Percentiles rank a stretch among this genome's conserved stretches.
Evolutionary conservation across 2,888 invertebrate genomes (phyloP).

Genomic region (Salpingus planirostris): DNA sequence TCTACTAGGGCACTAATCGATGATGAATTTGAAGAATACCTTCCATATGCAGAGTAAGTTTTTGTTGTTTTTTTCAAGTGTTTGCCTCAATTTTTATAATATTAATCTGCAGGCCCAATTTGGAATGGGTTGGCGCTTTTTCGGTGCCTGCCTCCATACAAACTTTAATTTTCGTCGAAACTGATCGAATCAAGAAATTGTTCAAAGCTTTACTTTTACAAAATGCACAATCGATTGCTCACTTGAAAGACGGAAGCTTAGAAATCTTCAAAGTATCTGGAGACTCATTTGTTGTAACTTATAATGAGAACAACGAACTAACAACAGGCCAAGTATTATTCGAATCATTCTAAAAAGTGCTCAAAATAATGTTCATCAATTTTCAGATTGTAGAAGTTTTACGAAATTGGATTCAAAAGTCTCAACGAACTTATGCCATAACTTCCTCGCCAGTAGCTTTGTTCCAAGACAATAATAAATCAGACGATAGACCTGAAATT

Average conservation of each 20-base stretch:
- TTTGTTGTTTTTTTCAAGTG: conserved; percentile 2
- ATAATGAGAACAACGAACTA: conserved; percentile 17
- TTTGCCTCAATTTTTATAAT: conserved; percentile 6
- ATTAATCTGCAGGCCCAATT: conserved; percentile 16
- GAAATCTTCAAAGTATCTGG: conserved; percentile 17
- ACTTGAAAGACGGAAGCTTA: conserved; percentile 8
- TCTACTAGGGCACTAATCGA: conserved; percentile 35
- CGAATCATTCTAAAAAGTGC: too few relatives aligned
- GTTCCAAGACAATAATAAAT: conserved; percentile 26
- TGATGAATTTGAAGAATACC: conserved; percentile 32
- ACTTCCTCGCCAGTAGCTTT: conserved; percentile 27
- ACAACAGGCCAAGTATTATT: conserved; percentile 28
- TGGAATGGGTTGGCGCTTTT: conserved; percentile 20
- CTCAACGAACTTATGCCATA: conserved; percentile 27
- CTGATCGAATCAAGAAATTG: conserved; percentile 15
- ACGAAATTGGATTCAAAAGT: conserved; percentile 26
- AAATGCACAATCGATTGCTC: conserved; percentile 6
- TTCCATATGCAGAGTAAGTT: conserved; percentile 24
- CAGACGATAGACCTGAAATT: conserved; percentile 22
- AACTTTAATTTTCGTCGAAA: conserved; percentile 23
- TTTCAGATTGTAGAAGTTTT: conserved; percentile 31
- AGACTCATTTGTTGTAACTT: conserved; percentile 20
- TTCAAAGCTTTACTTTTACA: conserved; percentile 14
- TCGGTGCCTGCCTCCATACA: conserved; percentile 18
- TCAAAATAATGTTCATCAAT: conserved; percentile 2